These are phyloP conservation scores for Geococcyx californianus DNA, from an alignment of 2,113 vertebrate species.

Conservation along the genomic window DNA sequence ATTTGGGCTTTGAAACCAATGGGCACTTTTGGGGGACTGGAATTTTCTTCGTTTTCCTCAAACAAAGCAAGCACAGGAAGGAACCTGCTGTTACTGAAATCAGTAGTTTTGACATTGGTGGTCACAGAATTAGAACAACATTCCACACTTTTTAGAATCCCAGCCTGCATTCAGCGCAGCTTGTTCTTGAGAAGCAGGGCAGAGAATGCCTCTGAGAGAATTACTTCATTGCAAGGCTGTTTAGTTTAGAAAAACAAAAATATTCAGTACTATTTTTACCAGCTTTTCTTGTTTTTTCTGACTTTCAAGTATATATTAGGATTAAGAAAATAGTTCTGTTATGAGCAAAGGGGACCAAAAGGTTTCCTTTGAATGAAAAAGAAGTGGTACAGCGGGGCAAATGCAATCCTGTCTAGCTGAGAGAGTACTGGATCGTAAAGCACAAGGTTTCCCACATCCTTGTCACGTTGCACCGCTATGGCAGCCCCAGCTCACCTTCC, in stretches of 20 bases:
- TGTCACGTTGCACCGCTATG: background rate
- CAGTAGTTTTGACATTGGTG: background rate
- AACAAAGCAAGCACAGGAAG: background rate
- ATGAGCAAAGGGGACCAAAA: background rate
- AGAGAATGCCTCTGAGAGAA: background rate
- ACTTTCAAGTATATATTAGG: background rate
- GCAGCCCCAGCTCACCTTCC: background rate
- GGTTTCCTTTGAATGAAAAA: background rate
- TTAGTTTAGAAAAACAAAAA: background rate
- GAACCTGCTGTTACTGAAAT: background rate
- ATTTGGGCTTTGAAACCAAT: background rate
- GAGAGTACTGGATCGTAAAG: background rate
- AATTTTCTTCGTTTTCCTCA: background rate
- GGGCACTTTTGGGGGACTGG: background rate
- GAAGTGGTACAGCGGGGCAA: background rate
- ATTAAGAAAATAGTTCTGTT: background rate
- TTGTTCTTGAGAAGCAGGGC: background rate
- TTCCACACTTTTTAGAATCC: background rate
- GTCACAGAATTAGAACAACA: background rate
- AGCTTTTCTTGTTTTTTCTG: background rate
- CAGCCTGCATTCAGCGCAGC: background rate
- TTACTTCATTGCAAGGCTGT: background rate
- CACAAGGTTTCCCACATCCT: background rate
- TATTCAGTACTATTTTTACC: background rate
- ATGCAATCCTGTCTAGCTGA: background rate